A percentile compares a stretch with the other conserved stretches of the same genome.
Evolutionary conservation across 2,888 invertebrate genomes (phyloP).

Genomic region (Zhuqinia jingwanae): DNA sequence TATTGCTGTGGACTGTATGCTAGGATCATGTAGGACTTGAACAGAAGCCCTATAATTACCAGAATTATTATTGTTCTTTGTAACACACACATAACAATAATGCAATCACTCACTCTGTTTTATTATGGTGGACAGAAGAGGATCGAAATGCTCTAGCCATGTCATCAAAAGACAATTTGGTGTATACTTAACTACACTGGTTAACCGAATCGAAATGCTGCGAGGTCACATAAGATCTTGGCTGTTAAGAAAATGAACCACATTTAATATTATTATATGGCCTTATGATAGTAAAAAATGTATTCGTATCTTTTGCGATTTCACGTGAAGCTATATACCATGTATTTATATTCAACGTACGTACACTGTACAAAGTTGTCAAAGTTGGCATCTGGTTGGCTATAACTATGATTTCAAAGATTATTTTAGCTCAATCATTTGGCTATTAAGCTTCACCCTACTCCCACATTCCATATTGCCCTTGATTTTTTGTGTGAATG

Average conservation of each 20-base stretch:
- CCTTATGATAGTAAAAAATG: not conserved
- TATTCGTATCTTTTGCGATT: too few relatives aligned
- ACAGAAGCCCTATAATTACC: conserved; percentile 68
- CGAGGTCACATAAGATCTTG: conserved; percentile 23
- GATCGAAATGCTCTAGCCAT: not conserved
- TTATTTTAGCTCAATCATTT: not conserved
- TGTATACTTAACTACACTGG: not conserved
- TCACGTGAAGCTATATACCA: too few relatives aligned
- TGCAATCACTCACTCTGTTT: conserved; percentile 45
- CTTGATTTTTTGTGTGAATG: not conserved
- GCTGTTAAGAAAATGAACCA: not conserved
- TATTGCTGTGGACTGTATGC: too few relatives aligned
- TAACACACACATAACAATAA: conserved; percentile 47
- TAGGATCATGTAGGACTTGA: conserved; percentile 58
- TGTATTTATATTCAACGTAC: too few relatives aligned
- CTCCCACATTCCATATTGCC: conserved; percentile 9
- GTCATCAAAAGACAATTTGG: conserved; percentile 36
- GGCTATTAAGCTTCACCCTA: not conserved
- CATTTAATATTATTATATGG: not conserved
- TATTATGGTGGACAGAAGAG: conserved; percentile 7
- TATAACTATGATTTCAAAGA: not conserved
- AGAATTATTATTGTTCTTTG: conserved; percentile 52
- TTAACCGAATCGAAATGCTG: not conserved
- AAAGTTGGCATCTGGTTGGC: not conserved
- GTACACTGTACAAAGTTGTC: too few relatives aligned